phyloP scores from a whole-genome alignment of 2,888 invertebrate genomes.

The Xanthorhoe designata region DNA sequence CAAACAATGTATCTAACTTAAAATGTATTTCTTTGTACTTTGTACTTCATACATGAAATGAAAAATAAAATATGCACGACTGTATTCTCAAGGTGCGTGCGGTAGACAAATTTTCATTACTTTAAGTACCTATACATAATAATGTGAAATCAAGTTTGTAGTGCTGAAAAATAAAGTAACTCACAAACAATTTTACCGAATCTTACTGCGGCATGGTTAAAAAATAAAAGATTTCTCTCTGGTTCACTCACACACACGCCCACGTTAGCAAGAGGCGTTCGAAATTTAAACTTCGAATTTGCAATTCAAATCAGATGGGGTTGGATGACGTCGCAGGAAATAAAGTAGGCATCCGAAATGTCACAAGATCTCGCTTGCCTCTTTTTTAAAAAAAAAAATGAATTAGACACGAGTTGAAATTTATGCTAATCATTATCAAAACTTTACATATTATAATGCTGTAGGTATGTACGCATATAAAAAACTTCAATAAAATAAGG shows the following conservation, averaged over 20 bases:
- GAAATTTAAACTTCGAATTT: slow-evolving; percentile 70
- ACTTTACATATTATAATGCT: too few species aligned
- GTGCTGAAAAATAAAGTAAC: background rate
- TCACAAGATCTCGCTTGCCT: slow-evolving; percentile 27
- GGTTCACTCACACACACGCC: slow-evolving; percentile 38
- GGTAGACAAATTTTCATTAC: too few species aligned
- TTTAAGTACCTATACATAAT: too few species aligned
- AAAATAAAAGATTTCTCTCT: slow-evolving; percentile 28
- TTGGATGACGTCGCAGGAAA: slow-evolving; percentile 77
- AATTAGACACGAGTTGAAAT: background rate
- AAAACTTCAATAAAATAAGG: too few species aligned
- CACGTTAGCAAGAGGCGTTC: slow-evolving; percentile 62
- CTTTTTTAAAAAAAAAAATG: slow-evolving; percentile 8
- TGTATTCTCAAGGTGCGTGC: too few species aligned
- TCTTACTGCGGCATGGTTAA: slow-evolving; percentile 10
- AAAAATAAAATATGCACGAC: too few species aligned
- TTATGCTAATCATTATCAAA: background rate
- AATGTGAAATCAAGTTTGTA: background rate
- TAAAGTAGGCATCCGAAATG: slow-evolving; percentile 50
- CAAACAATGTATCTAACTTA: too few species aligned
- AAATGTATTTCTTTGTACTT: too few species aligned
- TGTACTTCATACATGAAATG: too few species aligned
- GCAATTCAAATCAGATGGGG: slow-evolving; percentile 54
- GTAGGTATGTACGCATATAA: too few species aligned
- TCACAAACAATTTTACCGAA: background rate